phyloP scores from a whole-genome alignment of 2,888 invertebrate genomes.

The Tribolium freemani region DNA sequence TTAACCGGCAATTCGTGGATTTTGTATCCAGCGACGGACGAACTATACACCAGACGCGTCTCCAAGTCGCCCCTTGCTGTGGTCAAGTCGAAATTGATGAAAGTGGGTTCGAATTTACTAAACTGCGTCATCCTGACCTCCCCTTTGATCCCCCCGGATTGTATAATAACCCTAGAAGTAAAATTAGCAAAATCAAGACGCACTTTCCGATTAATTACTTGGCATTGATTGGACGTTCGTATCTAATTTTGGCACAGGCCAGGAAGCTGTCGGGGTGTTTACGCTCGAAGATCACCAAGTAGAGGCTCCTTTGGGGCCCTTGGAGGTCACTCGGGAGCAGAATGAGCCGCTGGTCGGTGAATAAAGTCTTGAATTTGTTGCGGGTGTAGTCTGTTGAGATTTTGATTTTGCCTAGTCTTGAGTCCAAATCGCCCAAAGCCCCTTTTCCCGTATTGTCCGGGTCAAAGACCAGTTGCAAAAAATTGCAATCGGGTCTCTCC shows the following conservation, averaged over 20 bases:
- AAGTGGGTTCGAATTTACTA: conserved; percentile 88
- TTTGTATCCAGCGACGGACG: conserved; percentile 79
- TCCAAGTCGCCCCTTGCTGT: conserved; percentile 78
- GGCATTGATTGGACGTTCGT: conserved; percentile 75
- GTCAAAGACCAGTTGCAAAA: conserved; percentile 87
- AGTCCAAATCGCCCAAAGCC: conserved; percentile 85
- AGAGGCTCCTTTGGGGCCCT: conserved; percentile 82
- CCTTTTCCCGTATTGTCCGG: conserved; percentile 78
- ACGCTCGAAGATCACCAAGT: conserved; percentile 85
- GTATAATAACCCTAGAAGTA: conserved; percentile 75
- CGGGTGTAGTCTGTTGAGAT: conserved; percentile 76
- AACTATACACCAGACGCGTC: conserved; percentile 80
- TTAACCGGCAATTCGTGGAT: conserved; percentile 80
- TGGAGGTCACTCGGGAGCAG: conserved; percentile 81
- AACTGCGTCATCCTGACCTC: conserved; percentile 83
- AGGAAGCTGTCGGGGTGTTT: conserved; percentile 82
- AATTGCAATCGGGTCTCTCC: conserved; percentile 83
- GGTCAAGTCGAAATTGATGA: conserved; percentile 79
- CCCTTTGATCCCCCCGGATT: conserved; percentile 85
- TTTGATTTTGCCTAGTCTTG: conserved; percentile 81
- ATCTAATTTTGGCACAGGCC: conserved; percentile 86
- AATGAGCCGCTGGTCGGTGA: conserved; percentile 79
- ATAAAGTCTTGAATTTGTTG: conserved; percentile 73
- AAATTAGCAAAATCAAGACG: too few species aligned
- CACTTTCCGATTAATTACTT: conserved; percentile 71